Evolutionary conservation across 2,113 vertebrate species (phyloP), one percentile per base, ranked within the genome.

Genomic region (Leiothrix lutea): DNA sequence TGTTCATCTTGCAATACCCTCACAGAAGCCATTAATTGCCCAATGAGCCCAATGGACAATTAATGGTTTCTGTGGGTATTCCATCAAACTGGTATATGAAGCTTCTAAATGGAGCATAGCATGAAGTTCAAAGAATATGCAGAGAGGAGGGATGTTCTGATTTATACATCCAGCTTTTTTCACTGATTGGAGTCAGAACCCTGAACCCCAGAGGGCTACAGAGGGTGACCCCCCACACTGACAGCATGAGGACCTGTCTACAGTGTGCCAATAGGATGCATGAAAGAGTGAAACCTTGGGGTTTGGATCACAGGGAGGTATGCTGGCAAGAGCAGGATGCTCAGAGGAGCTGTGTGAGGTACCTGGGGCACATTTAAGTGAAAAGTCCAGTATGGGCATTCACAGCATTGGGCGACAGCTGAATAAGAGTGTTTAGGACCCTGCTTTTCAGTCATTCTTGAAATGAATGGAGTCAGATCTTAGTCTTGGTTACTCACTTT

Each of bases 401-500:
- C 42, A 80, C 11, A 54, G 15, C 8, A 17, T 14, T 50, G 58
- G 31, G 26, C 4, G 36, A 33, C 3, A 45, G 14, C 31, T 72
- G 25, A 80, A 26, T 35, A 40, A 77, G 42, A 26, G 13, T 44
- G 64, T 62, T 95, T 86, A 58, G 21, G 47, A 80, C 14, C 12
- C 24, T 77, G 45, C 10, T 93, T 94, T 85, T 58, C 62, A 86
- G 21, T 58, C n/a, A 42, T 21, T 89, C 23, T 42, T 86, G n/a
- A 31, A 73, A 26, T 47, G 23, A 36, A 18, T 11, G 14, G 16
- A 83, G 69, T 77, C 70, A 70, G 54, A 54, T 54, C 65, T 73
- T 70, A 48, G 61, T 69, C 84, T 66, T 70, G 24, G 47, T 92
- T 92, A 88, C 86, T 90, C 26, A 73, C 47, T 86, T 88, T 94